Evolutionary conservation across 2,888 invertebrate species (phyloP).

Genomic region (Ennomos quercinarius): DNA sequence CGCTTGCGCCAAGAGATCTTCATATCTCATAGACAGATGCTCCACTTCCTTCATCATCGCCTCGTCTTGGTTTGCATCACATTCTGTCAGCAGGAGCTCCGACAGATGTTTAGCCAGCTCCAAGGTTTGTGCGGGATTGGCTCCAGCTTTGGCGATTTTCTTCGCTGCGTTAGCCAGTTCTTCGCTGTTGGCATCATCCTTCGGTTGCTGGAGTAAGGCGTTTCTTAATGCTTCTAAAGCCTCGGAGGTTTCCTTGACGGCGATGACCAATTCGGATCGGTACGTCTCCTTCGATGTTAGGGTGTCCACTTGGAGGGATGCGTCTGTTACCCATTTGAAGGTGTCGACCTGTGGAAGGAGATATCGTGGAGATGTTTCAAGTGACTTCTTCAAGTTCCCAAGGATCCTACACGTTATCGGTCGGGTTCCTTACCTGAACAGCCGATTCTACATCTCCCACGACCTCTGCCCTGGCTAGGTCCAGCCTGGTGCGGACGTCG

Average conservation of each 20-base stretch:
- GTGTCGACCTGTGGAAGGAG: slow-evolving; percentile 88
- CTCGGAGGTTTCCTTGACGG: slow-evolving; percentile 89
- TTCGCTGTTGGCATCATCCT: slow-evolving; percentile 82
- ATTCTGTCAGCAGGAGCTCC: slow-evolving; percentile 90
- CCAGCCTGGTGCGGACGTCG: slow-evolving; percentile 67
- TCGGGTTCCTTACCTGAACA: slow-evolving; percentile 63
- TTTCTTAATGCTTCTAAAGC: slow-evolving; percentile 88
- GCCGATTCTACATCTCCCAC: slow-evolving; percentile 72
- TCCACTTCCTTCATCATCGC: slow-evolving; percentile 88
- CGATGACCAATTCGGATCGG: slow-evolving; percentile 89
- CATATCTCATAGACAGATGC: slow-evolving; percentile 88
- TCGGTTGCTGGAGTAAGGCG: slow-evolving; percentile 70
- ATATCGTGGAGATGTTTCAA: not conserved
- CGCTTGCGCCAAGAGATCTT: slow-evolving; percentile 88
- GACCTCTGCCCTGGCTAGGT: slow-evolving; percentile 68
- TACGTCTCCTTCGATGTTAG: slow-evolving; percentile 94
- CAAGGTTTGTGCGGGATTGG: slow-evolving; percentile 91
- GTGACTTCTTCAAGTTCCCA: too few species aligned
- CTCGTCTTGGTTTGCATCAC: slow-evolving; percentile 87
- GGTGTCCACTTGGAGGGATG: slow-evolving; percentile 93
- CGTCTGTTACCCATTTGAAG: slow-evolving; percentile 90
- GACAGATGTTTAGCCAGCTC: slow-evolving; percentile 93
- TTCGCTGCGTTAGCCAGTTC: slow-evolving; percentile 88
- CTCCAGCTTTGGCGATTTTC: slow-evolving; percentile 90
- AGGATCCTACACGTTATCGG: not conserved